A percentile compares a stretch with the other conserved stretches of the same genome.
These are phyloP conservation scores for Phlogophora meticulosa DNA, from an alignment of 2,888 invertebrate genomes.

Conservation along the genomic window DNA sequence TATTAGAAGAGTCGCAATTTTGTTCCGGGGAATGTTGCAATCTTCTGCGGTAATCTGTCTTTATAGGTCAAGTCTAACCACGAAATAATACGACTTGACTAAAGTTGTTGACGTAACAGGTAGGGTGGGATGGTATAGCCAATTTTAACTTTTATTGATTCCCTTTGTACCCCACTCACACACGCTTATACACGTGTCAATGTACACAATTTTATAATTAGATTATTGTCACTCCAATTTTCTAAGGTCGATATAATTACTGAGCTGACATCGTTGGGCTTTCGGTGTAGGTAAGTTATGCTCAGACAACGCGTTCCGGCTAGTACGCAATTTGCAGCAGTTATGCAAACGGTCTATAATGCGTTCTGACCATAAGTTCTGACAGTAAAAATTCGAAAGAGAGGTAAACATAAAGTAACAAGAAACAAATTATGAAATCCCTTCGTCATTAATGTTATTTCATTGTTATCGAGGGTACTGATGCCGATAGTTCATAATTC, in stretches of 20 bases:
- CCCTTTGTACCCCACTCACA: conserved; percentile 14
- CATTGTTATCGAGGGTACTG: too few species aligned
- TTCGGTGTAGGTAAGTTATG: background rate
- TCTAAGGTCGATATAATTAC: conserved; percentile 17
- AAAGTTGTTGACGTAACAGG: conserved; percentile 49
- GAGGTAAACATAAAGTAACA: too few species aligned
- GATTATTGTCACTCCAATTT: conserved; percentile 15
- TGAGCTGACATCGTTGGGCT: background rate
- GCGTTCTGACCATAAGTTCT: too few species aligned
- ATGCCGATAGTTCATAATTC: too few species aligned
- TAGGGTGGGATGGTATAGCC: conserved; percentile 19
- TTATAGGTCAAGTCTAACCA: conserved; percentile 60
- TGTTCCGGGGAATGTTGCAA: conserved; percentile 53
- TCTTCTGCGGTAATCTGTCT: conserved; percentile 59
- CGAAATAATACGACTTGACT: conserved; percentile 56
- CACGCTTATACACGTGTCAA: conserved; percentile 5
- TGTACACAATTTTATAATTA: conserved; percentile 34
- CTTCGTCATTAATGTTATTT: too few species aligned
- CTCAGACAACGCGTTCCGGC: too few species aligned
- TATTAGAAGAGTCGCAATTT: conserved; percentile 57
- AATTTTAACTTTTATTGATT: conserved; percentile 54
- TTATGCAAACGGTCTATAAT: too few species aligned
- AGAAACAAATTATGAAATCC: too few species aligned
- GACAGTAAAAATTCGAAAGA: too few species aligned
- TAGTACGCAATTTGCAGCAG: too few species aligned